Percentiles rank a stretch among this genome's conserved stretches.
Evolutionary conservation across 2,888 invertebrate species (phyloP).

Genomic region (Spilarctia lutea): DNA sequence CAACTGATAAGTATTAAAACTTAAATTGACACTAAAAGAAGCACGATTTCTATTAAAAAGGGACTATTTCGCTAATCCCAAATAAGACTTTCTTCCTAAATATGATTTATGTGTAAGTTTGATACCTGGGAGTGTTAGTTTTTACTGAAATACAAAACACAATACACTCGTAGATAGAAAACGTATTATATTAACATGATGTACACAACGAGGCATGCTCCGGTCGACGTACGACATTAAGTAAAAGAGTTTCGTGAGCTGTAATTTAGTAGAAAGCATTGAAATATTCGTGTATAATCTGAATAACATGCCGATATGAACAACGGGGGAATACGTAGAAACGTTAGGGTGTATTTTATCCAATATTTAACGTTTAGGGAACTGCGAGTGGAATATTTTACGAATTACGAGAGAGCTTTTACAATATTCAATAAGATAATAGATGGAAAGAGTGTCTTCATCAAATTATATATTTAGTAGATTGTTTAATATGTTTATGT

Average conservation of each 20-base stretch:
- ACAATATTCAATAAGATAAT: slow-evolving; percentile 81
- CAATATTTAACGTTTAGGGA: slow-evolving; percentile 85
- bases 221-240: slow-evolving; percentile 73
- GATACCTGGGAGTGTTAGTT: not conserved
- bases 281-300: slow-evolving; percentile 87
- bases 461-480: slow-evolving; percentile 46
- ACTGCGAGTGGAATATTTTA: slow-evolving; percentile 80
- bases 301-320: slow-evolving; percentile 87
- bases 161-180: not conserved
- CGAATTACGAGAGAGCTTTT: slow-evolving; percentile 79
- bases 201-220: slow-evolving; percentile 55
- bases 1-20: not conserved
- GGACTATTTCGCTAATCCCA: too few species aligned
- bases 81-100: not conserved
- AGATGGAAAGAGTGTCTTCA: slow-evolving; percentile 64
- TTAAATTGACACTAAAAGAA: not conserved
- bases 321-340: slow-evolving; percentile 82
- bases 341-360: slow-evolving; percentile 84
- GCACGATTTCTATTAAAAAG: not conserved
- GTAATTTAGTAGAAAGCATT: slow-evolving; percentile 87
- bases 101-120: too few species aligned
- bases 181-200: slow-evolving; percentile 50
- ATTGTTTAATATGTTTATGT: slow-evolving; percentile 45
- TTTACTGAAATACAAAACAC: not conserved
- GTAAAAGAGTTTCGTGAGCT: slow-evolving; percentile 83